These are phyloP conservation scores for Drosophila colorata DNA, from an alignment of 2,888 invertebrate species.

Conservation along the genomic window DNA sequence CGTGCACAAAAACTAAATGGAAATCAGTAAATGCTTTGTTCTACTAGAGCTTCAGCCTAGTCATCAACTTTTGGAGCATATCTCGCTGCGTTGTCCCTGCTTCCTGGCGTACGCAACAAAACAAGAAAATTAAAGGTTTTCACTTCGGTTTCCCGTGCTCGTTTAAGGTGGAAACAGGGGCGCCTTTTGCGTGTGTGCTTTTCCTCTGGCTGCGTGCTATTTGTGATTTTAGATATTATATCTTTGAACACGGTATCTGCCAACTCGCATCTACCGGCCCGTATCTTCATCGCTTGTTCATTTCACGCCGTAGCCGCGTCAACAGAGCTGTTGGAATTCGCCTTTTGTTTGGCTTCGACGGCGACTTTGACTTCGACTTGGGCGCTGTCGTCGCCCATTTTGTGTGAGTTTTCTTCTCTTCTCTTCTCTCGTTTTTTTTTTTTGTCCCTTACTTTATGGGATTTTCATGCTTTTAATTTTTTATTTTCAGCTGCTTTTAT, in stretches of 20 bases:
- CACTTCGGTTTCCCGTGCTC: constrained; percentile 49
- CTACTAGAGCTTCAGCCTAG: background rate
- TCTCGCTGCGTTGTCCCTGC: background rate
- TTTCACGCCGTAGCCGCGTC: constrained; percentile 53
- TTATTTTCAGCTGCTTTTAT: constrained; percentile 49
- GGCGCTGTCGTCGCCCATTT: constrained; percentile 20
- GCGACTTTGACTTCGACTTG: constrained; percentile 17
- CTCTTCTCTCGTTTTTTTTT: background rate
- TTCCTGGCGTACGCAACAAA: constrained; percentile 11
- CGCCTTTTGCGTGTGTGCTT: constrained; percentile 16
- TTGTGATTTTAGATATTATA: constrained; percentile 57
- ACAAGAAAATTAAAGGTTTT: constrained; percentile 67
- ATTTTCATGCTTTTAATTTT: constrained; percentile 53
- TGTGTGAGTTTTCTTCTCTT: constrained; percentile 1
- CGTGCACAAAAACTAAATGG: background rate
- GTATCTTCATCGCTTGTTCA: constrained; percentile 62
- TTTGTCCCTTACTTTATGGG: constrained; percentile 51
- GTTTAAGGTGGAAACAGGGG: constrained; percentile 5
- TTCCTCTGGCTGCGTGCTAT: background rate
- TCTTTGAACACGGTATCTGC: constrained; percentile 23
- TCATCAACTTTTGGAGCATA: background rate
- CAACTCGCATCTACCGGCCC: background rate
- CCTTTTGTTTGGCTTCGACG: constrained; percentile 38
- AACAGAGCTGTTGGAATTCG: constrained; percentile 13
- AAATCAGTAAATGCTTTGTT: constrained; percentile 4